Evolutionary conservation across 1,140 invertebrate species (phyloP).

Genomic region (Drosophila pectinifera): DNA sequence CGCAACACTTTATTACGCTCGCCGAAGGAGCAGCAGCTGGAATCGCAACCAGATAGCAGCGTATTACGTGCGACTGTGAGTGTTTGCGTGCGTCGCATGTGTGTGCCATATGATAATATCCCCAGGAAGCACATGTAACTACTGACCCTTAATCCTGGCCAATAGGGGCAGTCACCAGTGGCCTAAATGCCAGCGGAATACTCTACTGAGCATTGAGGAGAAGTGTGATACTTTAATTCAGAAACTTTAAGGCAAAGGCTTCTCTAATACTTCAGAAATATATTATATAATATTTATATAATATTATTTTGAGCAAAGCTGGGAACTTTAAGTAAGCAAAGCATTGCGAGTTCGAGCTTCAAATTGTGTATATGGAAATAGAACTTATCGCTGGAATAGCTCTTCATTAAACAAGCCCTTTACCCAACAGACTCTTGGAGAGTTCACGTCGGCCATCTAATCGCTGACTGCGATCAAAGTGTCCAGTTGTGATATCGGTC

Average conservation of each 20-base stretch:
- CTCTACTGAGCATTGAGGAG: not conserved
- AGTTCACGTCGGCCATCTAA: slow-evolving; percentile 53
- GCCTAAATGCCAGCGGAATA: slow-evolving; percentile 14
- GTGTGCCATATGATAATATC: slow-evolving; percentile 52
- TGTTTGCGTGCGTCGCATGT: not conserved
- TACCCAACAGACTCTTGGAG: slow-evolving; percentile 1
- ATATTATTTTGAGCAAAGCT: too few relatives aligned
- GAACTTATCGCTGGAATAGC: not conserved
- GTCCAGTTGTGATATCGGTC: slow-evolving; percentile 69
- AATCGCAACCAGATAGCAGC: slow-evolving; percentile 50
- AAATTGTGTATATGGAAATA: not conserved
- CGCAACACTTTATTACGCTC: slow-evolving; percentile 60
- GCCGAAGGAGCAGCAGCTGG: slow-evolving; percentile 27
- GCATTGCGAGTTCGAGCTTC: too few relatives aligned
- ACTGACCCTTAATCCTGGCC: slow-evolving; percentile 12
- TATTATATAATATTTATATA: too few relatives aligned
- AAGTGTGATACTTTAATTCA: not conserved
- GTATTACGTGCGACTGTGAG: slow-evolving; percentile 27
- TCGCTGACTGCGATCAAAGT: slow-evolving; percentile 72
- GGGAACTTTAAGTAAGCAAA: too few relatives aligned
- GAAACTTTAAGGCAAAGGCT: too few relatives aligned
- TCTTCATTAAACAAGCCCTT: not conserved
- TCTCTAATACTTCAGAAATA: not conserved
- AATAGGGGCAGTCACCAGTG: slow-evolving; percentile 1
- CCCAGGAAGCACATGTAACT: slow-evolving; percentile 29